Evolutionary conservation across 2,797 vertebrate genomes (phyloP).

Genomic region (Avahi laniger): DNA sequence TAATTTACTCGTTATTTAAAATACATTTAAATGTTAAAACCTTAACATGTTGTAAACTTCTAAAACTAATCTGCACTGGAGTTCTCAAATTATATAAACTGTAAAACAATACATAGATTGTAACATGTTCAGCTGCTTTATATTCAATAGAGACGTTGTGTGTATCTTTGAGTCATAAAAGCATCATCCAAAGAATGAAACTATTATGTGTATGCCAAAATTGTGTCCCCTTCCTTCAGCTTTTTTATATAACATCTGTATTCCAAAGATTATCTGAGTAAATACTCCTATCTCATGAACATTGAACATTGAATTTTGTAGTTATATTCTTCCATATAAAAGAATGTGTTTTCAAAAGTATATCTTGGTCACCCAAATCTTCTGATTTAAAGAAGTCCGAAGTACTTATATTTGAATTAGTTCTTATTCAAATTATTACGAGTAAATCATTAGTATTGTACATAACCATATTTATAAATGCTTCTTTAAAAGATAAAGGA

Average conservation of each 20-base stretch:
- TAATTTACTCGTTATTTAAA: background rate
- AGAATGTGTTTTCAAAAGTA: constrained; percentile 76
- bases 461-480: background rate
- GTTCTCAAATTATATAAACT: background rate
- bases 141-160: background rate
- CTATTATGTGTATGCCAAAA: background rate
- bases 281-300: background rate
- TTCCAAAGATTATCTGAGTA: background rate
- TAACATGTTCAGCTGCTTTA: background rate
- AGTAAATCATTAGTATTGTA: background rate
- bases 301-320: background rate
- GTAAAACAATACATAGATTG: background rate
- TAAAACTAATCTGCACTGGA: background rate
- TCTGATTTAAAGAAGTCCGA: constrained; percentile 60
- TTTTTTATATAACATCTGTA: background rate
- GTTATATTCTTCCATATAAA: background rate
- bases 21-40: background rate
- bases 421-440: background rate
- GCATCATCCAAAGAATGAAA: background rate
- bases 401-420: constrained; percentile 59
- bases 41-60: background rate
- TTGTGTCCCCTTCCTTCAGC: background rate
- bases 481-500: background rate
- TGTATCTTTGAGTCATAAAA: background rate
- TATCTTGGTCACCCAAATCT: constrained; percentile 61